phyloP scores from a whole-genome alignment of 2,797 vertebrate species.

The Scolopax bukidnonensis region DNA sequence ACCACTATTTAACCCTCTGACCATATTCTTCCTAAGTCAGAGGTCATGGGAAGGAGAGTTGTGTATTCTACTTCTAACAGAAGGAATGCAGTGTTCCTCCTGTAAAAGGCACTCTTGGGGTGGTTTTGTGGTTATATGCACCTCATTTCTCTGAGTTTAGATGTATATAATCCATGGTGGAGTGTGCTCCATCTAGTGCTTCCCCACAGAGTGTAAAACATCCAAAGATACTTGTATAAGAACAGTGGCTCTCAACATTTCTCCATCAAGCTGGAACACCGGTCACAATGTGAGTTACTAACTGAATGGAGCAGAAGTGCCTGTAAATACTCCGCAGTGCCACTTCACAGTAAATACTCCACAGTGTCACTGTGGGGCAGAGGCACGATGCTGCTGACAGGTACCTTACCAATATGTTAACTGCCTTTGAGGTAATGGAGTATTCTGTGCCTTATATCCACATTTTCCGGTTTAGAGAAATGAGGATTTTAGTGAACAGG shows the following conservation, averaged over 20 bases:
- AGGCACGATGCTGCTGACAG: rapidly evolving
- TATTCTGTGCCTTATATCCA: neutral
- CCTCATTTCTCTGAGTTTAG: neutral
- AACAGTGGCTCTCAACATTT: neutral
- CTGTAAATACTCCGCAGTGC: neutral
- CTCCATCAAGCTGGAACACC: neutral
- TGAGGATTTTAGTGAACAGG: neutral
- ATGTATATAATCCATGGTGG: neutral
- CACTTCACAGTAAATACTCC: neutral
- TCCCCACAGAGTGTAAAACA: neutral
- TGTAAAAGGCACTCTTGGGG: neutral
- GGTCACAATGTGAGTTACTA: neutral
- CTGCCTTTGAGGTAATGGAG: neutral
- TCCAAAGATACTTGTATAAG: neutral
- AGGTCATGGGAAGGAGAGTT: neutral
- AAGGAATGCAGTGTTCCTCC: neutral
- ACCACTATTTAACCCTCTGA: neutral
- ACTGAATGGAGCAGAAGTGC: neutral
- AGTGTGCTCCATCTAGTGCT: neutral
- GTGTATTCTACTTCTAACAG: neutral
- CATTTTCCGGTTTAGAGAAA: neutral
- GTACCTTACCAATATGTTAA: neutral
- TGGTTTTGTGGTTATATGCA: neutral
- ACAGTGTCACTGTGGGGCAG: neutral
- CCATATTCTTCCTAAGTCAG: neutral